Conservation (phyloP, 2,113 vertebrate species). For the Aphyosemion australe region DNA sequence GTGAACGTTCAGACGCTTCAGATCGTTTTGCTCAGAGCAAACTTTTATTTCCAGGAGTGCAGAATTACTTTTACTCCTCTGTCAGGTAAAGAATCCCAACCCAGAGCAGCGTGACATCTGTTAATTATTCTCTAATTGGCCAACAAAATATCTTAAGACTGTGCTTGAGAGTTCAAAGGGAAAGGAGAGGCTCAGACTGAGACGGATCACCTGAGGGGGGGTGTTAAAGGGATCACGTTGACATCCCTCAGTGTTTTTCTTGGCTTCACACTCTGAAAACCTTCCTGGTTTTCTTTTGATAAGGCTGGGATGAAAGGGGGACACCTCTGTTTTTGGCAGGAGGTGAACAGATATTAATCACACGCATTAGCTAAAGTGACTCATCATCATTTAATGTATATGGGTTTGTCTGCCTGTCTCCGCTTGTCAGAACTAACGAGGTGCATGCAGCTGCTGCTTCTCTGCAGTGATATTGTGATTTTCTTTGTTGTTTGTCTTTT, state of each 20-base stretch:
- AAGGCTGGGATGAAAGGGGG: background rate
- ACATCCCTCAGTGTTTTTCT: background rate
- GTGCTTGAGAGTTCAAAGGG: background rate
- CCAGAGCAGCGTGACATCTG: background rate
- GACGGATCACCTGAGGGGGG: background rate
- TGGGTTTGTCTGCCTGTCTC: background rate
- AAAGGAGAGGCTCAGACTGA: background rate
- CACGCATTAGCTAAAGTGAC: background rate
- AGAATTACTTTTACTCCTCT: background rate
- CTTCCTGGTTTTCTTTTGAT: background rate
- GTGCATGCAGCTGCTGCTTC: background rate
- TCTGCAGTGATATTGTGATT: background rate
- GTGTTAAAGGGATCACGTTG: background rate
- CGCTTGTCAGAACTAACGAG: background rate
- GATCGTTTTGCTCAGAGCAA: no score
- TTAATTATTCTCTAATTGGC: no score
- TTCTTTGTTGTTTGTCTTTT: background rate
- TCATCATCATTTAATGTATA: background rate
- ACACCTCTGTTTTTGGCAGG: background rate
- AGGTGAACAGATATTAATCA: background rate
- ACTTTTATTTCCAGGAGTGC: background rate
- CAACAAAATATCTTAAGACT: background rate
- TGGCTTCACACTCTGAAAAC: background rate
- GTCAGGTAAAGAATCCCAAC: background rate
- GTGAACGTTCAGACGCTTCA: no score